Base-by-base conservation (phyloP, 2,797 vertebrate species). In the Lepidocolaptes lacrymiger region DNA sequence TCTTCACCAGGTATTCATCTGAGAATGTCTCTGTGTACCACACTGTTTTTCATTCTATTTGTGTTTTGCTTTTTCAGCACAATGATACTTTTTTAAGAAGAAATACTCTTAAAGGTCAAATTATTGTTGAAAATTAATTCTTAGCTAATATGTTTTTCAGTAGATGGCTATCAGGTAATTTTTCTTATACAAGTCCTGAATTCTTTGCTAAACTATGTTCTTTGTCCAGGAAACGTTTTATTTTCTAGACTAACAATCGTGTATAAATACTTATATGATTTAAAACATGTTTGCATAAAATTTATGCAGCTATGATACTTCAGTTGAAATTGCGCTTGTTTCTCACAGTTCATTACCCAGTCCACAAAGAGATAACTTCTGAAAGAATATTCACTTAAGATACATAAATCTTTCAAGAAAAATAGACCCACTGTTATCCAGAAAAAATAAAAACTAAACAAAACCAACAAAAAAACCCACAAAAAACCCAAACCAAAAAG, bases 51-150 rank as follows among this genome's bases (percentile, higher is more conserved):
- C 22, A 96, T 94, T 95, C 84, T 87, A 43, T 81, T 91, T 81
- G 73, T 23, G 24, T 71, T 93, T 96, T 95, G 84, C 89, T 95
- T 94, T 97, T 91, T 55, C 82, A 95, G 94, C 64, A 91, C 61
- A 86, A 37, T 44, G 30, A 81, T 75, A 68, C 15, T 71, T 56
- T 92, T 91, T 91, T 95, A 79, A 78, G 41, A 84, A 68, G 52
- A 87, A 85, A 93, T 74, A 74, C 22, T 37, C 32, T 66, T 79
- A 89, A 81, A 78, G 63, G 71, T 95, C 71, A 95, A 67, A 63
- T 86, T 91, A 82, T 43, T 76, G 34, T 41, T 85, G 44, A 81
- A 94, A 96, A 92, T 76, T 82, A 85, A 74, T 71, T 86, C 51
- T 61, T 64, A 59, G 11, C 27, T 66, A 93, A 79, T 67, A 69